phyloP scores from a whole-genome alignment of 2,888 invertebrate genomes.

The Lasioglossum morio region DNA sequence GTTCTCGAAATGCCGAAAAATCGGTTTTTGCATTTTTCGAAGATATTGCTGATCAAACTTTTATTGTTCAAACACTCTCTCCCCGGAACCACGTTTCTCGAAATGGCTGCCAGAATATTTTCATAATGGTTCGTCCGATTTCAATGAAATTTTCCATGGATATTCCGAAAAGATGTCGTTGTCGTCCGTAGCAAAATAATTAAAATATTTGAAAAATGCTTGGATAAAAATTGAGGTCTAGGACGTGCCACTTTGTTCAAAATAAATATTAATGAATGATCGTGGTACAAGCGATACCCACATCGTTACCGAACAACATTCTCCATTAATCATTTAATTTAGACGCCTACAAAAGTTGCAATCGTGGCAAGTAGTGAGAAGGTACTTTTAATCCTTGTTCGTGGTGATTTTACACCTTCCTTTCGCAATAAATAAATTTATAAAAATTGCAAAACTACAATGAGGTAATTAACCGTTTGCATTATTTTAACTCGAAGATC shows the following conservation, averaged over 20 bases:
- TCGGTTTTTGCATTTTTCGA: background rate
- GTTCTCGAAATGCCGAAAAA: background rate
- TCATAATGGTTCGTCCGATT: background rate
- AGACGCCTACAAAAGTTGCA: background rate
- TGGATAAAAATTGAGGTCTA: background rate
- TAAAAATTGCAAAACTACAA: background rate
- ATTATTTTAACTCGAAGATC: no score
- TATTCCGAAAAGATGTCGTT: no score
- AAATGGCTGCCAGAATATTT: background rate
- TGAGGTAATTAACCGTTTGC: no score
- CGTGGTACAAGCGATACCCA: background rate
- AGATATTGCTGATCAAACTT: background rate
- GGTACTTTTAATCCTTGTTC: background rate
- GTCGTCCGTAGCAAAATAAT: background rate
- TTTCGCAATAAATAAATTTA: no score
- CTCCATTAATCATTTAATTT: background rate
- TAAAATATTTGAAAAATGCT: background rate
- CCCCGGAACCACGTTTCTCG: background rate
- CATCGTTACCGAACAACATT: background rate
- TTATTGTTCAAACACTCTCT: background rate
- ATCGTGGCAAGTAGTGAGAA: background rate
- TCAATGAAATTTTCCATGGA: no score
- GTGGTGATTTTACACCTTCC: background rate
- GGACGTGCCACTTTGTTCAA: background rate
- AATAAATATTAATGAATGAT: background rate